phyloP scores from a whole-genome alignment of 2,113 vertebrate genomes.

The Megaleporinus macrocephalus region DNA sequence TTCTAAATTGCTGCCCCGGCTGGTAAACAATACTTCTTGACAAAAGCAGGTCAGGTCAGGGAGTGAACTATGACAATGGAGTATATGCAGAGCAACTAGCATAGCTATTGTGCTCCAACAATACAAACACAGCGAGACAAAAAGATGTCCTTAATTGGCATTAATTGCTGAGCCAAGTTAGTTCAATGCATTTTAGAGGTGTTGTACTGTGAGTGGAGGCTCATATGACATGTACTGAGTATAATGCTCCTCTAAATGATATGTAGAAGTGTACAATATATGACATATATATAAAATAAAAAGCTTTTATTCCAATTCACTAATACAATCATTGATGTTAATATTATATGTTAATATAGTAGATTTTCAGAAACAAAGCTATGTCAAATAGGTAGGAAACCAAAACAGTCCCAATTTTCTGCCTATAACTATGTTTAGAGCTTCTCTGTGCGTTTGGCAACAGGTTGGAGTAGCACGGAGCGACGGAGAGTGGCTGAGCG shows the following conservation, averaged over 20 bases:
- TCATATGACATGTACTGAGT: not conserved
- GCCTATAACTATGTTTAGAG: not conserved
- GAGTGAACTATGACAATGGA: conserved; percentile 28
- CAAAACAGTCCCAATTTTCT: not conserved
- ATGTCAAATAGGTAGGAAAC: not conserved
- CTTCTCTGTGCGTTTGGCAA: conserved; percentile 52
- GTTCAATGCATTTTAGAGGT: not conserved
- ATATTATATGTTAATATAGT: not conserved
- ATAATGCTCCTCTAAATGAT: no score
- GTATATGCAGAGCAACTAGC: not conserved
- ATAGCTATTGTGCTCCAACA: conserved; percentile 41
- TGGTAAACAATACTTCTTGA: conserved; percentile 22
- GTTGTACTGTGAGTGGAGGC: not conserved
- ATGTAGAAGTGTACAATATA: not conserved
- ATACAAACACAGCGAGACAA: conserved; percentile 25
- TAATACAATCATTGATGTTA: not conserved
- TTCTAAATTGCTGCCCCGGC: not conserved
- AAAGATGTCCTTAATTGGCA: conserved; percentile 1
- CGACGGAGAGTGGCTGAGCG: not conserved
- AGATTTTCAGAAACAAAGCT: no score
- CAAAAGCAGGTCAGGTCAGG: conserved; percentile 38
- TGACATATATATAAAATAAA: not conserved
- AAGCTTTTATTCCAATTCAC: no score
- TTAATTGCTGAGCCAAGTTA: conserved; percentile 5
- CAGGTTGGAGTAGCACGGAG: conserved; percentile 56